Base-by-base conservation (phyloP, 1,140 invertebrate species). In the Pinna nobilis region DNA sequence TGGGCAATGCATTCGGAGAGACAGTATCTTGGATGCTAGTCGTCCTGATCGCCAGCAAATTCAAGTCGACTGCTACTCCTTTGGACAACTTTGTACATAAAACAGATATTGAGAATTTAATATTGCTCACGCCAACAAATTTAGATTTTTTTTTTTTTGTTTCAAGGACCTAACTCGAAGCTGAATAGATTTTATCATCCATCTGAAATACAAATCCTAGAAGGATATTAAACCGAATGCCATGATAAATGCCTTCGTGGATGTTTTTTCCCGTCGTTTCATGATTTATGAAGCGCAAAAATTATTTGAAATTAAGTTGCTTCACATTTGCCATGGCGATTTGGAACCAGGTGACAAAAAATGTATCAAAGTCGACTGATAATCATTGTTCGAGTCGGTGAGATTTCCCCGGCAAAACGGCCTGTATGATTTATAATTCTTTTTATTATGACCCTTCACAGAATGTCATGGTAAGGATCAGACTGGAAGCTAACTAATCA, bases 321-420 rank as follows among this genome's bases (percentile, higher is more conserved):
- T 30, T 71, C 60, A 71, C 39, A 9, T 55, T 71, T 71, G 25
- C 69, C 60, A 64, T 64, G 49, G 69, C 18, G 44, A 71, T 59
- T 2, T 0, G 32, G 47, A 33, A 30, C 47, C 49, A 63, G 60
- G 69, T 71, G 69, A 64, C 49, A 44, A 30, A 44, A 64, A 50
- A 23, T 33, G 37, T 47, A 32, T 55, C 57, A 71, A 39, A 39
- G 15, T 39, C 32, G 25, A n/a, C 32, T 35, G 37, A 59, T 59
- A 59, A 35, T 20, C n/a, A 13, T 9, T n/a, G 4, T 5, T 3
- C 9, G 37, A 25, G 33, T 25, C 28, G 37, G 55, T 35, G 33
- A 15, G 32, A 5, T 33, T 59, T 59, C 37, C 55, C 37, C n/a
- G 30, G 37, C 18, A 30, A 53, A 53, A 53, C 32, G 37, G 50